Base-by-base conservation (phyloP, 2,797 vertebrate species). In the Arnoldichthys spilopterus region DNA sequence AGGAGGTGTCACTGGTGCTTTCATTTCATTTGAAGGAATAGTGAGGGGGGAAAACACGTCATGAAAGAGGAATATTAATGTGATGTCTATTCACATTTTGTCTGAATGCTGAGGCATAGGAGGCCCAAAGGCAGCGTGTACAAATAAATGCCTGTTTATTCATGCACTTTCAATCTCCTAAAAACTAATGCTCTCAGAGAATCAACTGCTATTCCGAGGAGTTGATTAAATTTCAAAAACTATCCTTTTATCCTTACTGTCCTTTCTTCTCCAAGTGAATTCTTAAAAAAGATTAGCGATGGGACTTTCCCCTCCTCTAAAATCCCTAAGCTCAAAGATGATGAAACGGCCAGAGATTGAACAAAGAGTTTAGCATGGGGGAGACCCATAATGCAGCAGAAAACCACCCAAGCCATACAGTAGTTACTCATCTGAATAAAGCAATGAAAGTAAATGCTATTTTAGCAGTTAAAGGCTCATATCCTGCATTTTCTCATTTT, bases 11-110 rank as follows among this genome's bases (percentile, higher is more conserved):
- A 82, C 20, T 43, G 58, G 43, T 69, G 64, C 72, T 83, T 84
- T 83, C 32, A 81, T 81, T 83, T 72, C 77, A 76, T 79, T 66
- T 73, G 26, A 81, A 76, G 74, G 71, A 75, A 70, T 80, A n/a
- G n/a, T 53, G 66, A 34, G 32, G 34, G 37, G 62, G 22, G 22
- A 13, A 22, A 45, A 71, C 54, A 43, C 34, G 49, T 77, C n/a
- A 79, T 72, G 45, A 78, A 80, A 83, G 64, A 37, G 45, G 34
- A 80, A 81, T 80, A 81, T 81, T 76, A 70, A 73, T 68, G 32
- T 58, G 61, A 75, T 3, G 16, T 70, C 72, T 75, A 73, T 69
- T 78, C 76, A 68, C 61, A 78, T 77, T 80, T 78, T 24, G 54
- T n/a, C 30, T 49, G 62, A 80, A 73, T 49, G 30, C 68, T 24